These are phyloP conservation scores for Pteronotus mesoamericanus DNA, from an alignment of 2,797 vertebrate species.

Conservation along the genomic window DNA sequence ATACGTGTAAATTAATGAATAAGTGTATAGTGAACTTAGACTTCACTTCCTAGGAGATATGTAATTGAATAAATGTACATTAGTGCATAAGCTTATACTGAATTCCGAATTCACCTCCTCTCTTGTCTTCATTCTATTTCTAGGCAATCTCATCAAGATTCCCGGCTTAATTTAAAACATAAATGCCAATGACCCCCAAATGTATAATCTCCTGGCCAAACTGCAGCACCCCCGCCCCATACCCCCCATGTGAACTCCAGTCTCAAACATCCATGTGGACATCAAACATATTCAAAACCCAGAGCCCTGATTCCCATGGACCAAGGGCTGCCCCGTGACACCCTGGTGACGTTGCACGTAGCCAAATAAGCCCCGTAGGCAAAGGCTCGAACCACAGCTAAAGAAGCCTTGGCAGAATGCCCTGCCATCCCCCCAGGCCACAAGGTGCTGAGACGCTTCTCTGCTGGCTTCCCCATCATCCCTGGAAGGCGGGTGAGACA, in stretches of 20 bases:
- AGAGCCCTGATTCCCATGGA: neutral
- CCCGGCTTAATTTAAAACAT: neutral
- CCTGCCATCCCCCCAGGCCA: neutral
- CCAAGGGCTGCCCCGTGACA: neutral
- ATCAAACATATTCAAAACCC: neutral
- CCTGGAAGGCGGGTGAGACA: neutral
- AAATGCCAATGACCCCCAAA: neutral
- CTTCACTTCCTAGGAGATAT: neutral
- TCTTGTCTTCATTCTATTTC: neutral
- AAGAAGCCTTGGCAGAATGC: neutral
- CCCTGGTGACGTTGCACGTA: neutral
- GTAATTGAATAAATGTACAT: neutral
- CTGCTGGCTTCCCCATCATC: neutral
- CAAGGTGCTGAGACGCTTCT: neutral
- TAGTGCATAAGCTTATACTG: neutral
- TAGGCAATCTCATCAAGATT: neutral
- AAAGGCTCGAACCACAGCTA: neutral
- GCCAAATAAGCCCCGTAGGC: neutral
- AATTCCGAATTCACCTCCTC: neutral
- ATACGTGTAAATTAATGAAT: neutral
- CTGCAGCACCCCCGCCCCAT: neutral
- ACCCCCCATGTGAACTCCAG: rapidly evolving
- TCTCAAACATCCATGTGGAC: neutral
- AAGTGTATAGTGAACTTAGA: neutral
- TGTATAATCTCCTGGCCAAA: neutral